Evolutionary conservation across 1,140 invertebrate genomes (phyloP).

Genomic region (Harlomillsia oculata): DNA sequence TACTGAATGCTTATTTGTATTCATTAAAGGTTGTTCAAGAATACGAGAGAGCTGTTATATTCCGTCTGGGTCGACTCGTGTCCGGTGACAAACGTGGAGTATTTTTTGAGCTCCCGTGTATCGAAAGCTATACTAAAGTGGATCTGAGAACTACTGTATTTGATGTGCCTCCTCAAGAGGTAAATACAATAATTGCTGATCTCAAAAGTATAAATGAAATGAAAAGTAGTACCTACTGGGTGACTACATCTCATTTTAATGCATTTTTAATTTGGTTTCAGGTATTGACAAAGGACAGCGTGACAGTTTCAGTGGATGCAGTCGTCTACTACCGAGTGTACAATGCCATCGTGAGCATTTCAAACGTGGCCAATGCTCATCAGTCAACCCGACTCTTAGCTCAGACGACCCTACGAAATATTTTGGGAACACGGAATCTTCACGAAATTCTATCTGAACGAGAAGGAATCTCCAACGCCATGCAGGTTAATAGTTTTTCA

Average conservation of each 20-base stretch:
- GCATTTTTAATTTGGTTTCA: conserved; percentile 31
- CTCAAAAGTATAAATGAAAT: background rate
- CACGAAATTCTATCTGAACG: conserved; percentile 43
- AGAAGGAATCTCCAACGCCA: conserved; percentile 40
- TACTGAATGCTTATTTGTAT: background rate
- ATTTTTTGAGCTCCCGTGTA: conserved; percentile 51
- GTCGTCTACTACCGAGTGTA: conserved; percentile 56
- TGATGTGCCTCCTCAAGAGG: conserved; percentile 50
- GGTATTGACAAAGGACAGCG: conserved; percentile 53
- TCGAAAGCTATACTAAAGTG: conserved; percentile 48
- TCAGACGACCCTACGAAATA: conserved; percentile 44
- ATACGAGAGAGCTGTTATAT: conserved; percentile 42
- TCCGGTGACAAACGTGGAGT: conserved; percentile 42
- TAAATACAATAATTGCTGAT: background rate
- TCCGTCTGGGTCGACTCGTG: conserved; percentile 39
- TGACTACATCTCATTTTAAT: background rate
- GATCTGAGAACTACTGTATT: conserved; percentile 47
- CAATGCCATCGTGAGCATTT: conserved; percentile 90
- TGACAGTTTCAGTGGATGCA: conserved; percentile 52
- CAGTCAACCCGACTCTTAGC: conserved; percentile 57
- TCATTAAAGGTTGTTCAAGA: conserved; percentile 39
- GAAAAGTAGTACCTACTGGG: background rate
- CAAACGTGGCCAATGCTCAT: conserved; percentile 93
- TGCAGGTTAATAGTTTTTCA: conserved; percentile 37
- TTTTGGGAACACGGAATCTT: conserved; percentile 43